phyloP scores from a whole-genome alignment of 2,888 invertebrate genomes.

The Odontomyia ornata region DNA sequence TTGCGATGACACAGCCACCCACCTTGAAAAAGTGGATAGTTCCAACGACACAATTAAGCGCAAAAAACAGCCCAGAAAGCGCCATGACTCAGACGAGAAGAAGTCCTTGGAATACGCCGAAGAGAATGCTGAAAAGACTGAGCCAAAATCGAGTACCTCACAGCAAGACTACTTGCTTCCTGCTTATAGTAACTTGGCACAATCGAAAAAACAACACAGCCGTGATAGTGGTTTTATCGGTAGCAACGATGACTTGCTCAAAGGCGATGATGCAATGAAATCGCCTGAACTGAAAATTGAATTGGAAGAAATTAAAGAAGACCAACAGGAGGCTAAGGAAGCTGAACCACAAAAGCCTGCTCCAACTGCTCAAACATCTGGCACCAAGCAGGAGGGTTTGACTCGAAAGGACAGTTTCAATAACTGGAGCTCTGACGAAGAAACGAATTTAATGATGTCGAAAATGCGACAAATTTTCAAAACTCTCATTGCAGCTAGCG shows the following conservation, averaged over 20 bases:
- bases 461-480: slow-evolving; percentile 94
- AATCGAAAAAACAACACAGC: slow-evolving; percentile 81
- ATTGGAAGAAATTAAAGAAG: slow-evolving; percentile 69
- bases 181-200: slow-evolving; percentile 68
- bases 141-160: slow-evolving; percentile 67
- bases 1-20: slow-evolving; percentile 71
- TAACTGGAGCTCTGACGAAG: slow-evolving; percentile 94
- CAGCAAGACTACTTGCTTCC: slow-evolving; percentile 71
- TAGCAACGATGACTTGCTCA: slow-evolving; percentile 84
- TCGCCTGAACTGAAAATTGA: slow-evolving; percentile 60
- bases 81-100: slow-evolving; percentile 64
- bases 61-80: slow-evolving; percentile 81
- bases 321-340: slow-evolving; percentile 63
- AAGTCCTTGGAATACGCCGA: slow-evolving; percentile 72
- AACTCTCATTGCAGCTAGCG: slow-evolving; percentile 79
- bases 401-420: slow-evolving; percentile 90
- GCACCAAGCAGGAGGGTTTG: slow-evolving; percentile 65
- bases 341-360: slow-evolving; percentile 5
- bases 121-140: slow-evolving; percentile 70
- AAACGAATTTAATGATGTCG: slow-evolving; percentile 94
- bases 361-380: slow-evolving; percentile 13
- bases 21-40: slow-evolving; percentile 76
- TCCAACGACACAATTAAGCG: slow-evolving; percentile 85
- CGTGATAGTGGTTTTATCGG: slow-evolving; percentile 90
- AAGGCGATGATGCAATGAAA: slow-evolving; percentile 64